phyloP scores from a whole-genome alignment of 1,140 invertebrate genomes.

The Propsilocerus akamusi region DNA sequence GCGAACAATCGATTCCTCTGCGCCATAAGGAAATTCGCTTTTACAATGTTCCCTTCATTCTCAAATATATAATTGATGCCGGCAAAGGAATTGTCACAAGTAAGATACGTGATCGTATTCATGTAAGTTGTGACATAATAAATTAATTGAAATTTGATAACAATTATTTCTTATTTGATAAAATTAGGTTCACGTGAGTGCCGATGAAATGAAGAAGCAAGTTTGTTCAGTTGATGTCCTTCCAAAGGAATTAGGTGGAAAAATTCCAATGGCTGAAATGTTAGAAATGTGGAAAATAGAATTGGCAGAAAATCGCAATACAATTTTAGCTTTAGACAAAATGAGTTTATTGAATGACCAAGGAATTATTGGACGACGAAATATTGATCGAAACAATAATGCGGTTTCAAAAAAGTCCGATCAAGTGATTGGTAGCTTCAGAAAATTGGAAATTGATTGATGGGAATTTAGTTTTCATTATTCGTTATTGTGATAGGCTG shows the following conservation, averaged over 20 bases:
- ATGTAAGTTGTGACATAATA: conserved; percentile 26
- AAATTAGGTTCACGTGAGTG: background rate
- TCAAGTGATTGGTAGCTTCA: conserved; percentile 43
- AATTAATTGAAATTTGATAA: background rate
- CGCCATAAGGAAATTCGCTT: conserved; percentile 51
- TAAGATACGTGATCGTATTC: conserved; percentile 45
- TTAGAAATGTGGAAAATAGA: conserved; percentile 45
- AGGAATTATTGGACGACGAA: conserved; percentile 31
- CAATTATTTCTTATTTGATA: background rate
- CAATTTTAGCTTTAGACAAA: conserved; percentile 43
- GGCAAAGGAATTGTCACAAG: conserved; percentile 41
- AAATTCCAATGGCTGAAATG: conserved; percentile 52
- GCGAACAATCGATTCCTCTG: conserved; percentile 60
- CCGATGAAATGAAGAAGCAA: background rate
- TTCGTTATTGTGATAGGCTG: too few species aligned
- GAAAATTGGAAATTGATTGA: conserved; percentile 51
- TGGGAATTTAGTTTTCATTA: too few species aligned
- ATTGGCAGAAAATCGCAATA: conserved; percentile 36
- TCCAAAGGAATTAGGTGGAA: conserved; percentile 58
- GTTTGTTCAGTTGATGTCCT: conserved; percentile 16
- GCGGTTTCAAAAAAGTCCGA: conserved; percentile 14
- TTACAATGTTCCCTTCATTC: conserved; percentile 42
- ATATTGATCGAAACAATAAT: conserved; percentile 19
- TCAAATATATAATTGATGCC: conserved; percentile 54
- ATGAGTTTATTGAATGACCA: conserved; percentile 38